Evolutionary conservation across 2,797 vertebrate species (phyloP), one percentile per base, ranked within the genome.

Genomic region (Mus minutoides): DNA sequence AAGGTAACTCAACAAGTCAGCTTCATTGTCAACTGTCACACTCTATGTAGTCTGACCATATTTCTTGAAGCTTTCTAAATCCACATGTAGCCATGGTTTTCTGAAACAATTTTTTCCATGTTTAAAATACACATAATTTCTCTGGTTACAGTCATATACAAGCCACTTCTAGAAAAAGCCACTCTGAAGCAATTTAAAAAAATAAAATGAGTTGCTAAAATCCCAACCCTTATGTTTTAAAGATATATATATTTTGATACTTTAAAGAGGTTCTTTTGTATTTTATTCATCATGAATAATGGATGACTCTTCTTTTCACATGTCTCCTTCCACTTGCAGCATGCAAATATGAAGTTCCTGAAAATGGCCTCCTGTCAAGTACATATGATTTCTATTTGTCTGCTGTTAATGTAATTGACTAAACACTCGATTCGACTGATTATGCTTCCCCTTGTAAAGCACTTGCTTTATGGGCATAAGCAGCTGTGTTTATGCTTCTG

Each of bases 201-300:
- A 94, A 92, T 76, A 69, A 94, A 86, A 94, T 71, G 56, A 95
- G 31, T 67, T 94, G 69, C 49, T 88, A 92, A 94, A 96, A 95
- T 86, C 54, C 60, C 92, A 96, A 60, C 0, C 40, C 76, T 93
- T 17, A 56, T 17, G 91, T 96, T 80, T 88, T 95, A 37, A 92
- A 96, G 79, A 85, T 92, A 93, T 90, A 49, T 49, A 6, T 96
- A 96, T 84, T 96, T 84, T 87, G 22, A 40, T 76, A 83, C 92
- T 94, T 92, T 64, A 1, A 54, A 78, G 62, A 95, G 26, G 71
- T 16, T 17, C 49, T 84, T 97, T 97, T 97, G 91, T 94, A 91
- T 96, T 97, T 96, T 97, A 97, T 97, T 98, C 97, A 97, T 98
- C 94, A 98, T 98, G 97, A 98, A 98, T 98, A 98, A 98, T 98